Conservation (phyloP, 2,113 vertebrate species). For the Carassius carassius region DNA sequence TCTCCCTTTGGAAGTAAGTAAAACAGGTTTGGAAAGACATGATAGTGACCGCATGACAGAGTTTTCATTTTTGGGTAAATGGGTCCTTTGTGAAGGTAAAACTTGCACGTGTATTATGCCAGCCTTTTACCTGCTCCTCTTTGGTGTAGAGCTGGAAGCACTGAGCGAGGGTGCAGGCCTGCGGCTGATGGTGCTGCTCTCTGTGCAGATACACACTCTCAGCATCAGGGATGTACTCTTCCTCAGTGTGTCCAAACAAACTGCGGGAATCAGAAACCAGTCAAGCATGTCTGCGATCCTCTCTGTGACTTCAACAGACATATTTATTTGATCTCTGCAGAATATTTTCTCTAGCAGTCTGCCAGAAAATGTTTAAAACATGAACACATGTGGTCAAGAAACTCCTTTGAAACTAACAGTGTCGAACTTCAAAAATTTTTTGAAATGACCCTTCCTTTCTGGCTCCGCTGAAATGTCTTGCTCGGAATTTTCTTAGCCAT, state of each 20-base stretch:
- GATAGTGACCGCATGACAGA: not conserved
- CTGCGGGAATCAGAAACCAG: slow-evolving; percentile 68
- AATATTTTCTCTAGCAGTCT: not conserved
- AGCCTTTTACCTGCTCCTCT: slow-evolving; percentile 89
- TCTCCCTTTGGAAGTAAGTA: not conserved
- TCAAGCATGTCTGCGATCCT: not conserved
- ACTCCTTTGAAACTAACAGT: not conserved
- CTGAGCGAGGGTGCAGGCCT: slow-evolving; percentile 93
- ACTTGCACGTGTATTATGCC: not conserved
- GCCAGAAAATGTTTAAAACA: not conserved
- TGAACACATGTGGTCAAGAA: not conserved
- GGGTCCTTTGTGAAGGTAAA: not conserved
- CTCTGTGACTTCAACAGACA: not conserved
- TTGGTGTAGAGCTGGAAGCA: slow-evolving; percentile 99
- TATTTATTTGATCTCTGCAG: not conserved
- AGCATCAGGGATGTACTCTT: slow-evolving; percentile 95
- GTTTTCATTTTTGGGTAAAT: not conserved
- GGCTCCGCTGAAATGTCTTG: not conserved
- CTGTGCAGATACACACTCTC: slow-evolving; percentile 94
- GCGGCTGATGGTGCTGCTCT: slow-evolving; percentile 93
- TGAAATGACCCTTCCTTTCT: not conserved
- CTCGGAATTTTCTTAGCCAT: not conserved
- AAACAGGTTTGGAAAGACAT: not conserved
- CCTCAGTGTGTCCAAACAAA: slow-evolving; percentile 92
- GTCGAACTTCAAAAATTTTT: not conserved